Base-by-base conservation (phyloP, 2,113 vertebrate species). In the Saguinus midas region DNA sequence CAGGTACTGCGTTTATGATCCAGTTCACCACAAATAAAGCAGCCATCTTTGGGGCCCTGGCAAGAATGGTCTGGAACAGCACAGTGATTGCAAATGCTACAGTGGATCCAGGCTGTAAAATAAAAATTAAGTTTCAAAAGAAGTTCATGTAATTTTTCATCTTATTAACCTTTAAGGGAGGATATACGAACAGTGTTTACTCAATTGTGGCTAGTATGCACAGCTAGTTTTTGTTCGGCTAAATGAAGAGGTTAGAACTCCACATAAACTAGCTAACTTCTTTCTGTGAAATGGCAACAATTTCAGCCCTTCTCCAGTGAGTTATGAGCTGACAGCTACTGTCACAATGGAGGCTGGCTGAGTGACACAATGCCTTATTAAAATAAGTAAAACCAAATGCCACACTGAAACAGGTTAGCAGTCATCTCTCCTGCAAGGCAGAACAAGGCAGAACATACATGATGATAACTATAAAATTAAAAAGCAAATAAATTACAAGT, bases 21-120 rank as follows among this genome's bases (percentile, higher is more conserved):
- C 76, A 96, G 89, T 95, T 98, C 98, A 79, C 99, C 99, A 79
- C 99, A 99, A 58, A 98, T 96, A 50, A 99, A 99, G 96, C 99
- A 99, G 97, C 99, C 99, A 25, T 91, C 23, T 0, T 61, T 52
- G 3, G 68, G 55, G 16, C 50, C 94, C 4, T 98, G 97, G 90
- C 99, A 99, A 0, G 98, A 92, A 94, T 99, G 99, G 89, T 98
- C 98, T 0, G 98, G 98, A 27, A 99, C 99, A 52, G 98, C 98
- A 17, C 99, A 99, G 92, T 88, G 98, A 35, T 90, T 97, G 88
- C 99, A 99, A 9, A 76, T 50, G 72, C 68, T 90, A 94, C 99
- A 99, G 98, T 99, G 99, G 94, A 91, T 97, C 99, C 99, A 99
- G 7, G 99, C 99, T 99, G 90, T 14, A 96, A 96, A 98, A 93